phyloP scores from a whole-genome alignment of 2,797 vertebrate genomes.

The Balearica regulorum region DNA sequence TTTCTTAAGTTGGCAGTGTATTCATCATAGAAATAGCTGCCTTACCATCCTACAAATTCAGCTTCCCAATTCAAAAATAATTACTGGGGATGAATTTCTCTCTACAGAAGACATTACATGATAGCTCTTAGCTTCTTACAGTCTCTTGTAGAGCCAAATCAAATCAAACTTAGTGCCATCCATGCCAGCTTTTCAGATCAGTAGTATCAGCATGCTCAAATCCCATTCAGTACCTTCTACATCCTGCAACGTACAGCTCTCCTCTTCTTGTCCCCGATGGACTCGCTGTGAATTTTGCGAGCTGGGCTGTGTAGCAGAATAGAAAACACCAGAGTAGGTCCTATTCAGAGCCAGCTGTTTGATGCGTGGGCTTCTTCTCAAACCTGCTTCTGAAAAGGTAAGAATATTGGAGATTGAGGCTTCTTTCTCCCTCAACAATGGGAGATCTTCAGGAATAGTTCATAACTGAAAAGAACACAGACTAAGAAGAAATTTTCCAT shows the following conservation, averaged over 20 bases:
- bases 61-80: conserved; percentile 22
- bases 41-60: not conserved
- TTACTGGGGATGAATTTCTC: conserved; percentile 5
- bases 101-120: not conserved
- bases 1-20: not conserved
- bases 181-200: conserved; percentile 20
- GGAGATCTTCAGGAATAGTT: not conserved
- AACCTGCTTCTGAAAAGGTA: conserved; percentile 67
- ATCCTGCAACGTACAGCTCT: conserved; percentile 47
- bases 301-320: conserved; percentile 76
- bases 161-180: conserved; percentile 9
- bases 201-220: not conserved
- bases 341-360: conserved; percentile 77
- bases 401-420: not conserved
- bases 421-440: not conserved
- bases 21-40: not conserved
- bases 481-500: not conserved
- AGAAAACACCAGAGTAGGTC: conserved; percentile 81
- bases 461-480: not conserved
- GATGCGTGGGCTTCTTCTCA: conserved; percentile 91
- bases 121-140: conserved; percentile 9
- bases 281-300: conserved; percentile 79
- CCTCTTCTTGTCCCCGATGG: conserved; percentile 64
- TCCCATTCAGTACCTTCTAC: conserved; percentile 42
- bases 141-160: conserved; percentile 3